These are phyloP conservation scores for Drosophila subsilvestris DNA, from an alignment of 2,888 invertebrate species.

Conservation along the genomic window DNA sequence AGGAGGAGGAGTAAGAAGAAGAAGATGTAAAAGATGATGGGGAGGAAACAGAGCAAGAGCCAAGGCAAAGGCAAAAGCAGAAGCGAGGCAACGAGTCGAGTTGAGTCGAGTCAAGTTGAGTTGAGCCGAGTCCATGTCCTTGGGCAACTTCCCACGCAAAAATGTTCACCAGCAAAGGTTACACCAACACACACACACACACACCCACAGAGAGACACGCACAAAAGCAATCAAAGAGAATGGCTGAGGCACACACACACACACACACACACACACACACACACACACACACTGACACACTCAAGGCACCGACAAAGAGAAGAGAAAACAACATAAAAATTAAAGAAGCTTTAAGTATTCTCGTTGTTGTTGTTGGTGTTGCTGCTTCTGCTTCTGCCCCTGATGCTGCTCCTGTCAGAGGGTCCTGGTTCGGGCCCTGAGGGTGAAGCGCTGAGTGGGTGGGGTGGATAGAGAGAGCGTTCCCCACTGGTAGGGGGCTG, in stretches of 20 bases:
- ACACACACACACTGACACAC: slow-evolving; percentile 25
- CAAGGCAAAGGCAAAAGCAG: slow-evolving; percentile 15
- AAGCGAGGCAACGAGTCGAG: slow-evolving; percentile 42
- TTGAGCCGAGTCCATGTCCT: slow-evolving; percentile 74
- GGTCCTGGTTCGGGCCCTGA: slow-evolving; percentile 5
- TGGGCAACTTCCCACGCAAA: slow-evolving; percentile 80
- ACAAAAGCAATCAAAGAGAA: slow-evolving; percentile 53
- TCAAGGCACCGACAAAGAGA: slow-evolving; percentile 65
- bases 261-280: slow-evolving; percentile 26
- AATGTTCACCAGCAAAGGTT: slow-evolving; percentile 71
- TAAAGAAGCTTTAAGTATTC: slow-evolving; percentile 80
- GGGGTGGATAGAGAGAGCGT: slow-evolving; percentile 1
- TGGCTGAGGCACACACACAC: slow-evolving; percentile 45
- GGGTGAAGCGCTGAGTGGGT: background rate
- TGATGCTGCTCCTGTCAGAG: slow-evolving; percentile 47
- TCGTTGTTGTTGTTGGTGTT: slow-evolving; percentile 50
- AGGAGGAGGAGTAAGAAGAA: slow-evolving; percentile 10
- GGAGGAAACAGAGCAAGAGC: slow-evolving; percentile 2
- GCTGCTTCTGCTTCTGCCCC: slow-evolving; percentile 8
- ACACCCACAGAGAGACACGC: slow-evolving; percentile 14
- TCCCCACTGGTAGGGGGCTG: slow-evolving; percentile 25
- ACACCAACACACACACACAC: slow-evolving; percentile 45
- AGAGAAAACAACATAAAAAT: slow-evolving; percentile 79
- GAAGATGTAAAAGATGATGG: slow-evolving; percentile 22
- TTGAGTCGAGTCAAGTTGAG: slow-evolving; percentile 58